A percentile compares a stretch with the other conserved stretches of the same genome.
phyloP scores from a whole-genome alignment of 2,113 vertebrate species.

The Lanius ludovicianus region DNA sequence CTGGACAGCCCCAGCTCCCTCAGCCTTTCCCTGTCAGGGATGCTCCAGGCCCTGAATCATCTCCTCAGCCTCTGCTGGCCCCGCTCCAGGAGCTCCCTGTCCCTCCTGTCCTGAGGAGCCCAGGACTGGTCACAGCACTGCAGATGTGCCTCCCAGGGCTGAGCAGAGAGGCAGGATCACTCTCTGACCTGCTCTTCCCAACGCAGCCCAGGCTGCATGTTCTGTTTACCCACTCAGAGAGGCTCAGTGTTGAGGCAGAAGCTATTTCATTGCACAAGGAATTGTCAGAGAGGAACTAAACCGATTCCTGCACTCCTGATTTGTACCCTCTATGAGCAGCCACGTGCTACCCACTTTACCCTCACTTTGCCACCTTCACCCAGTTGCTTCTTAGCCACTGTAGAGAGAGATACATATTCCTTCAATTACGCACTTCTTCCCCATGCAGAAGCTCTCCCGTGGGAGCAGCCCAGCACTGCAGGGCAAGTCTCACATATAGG shows the following conservation, averaged over 20 bases:
- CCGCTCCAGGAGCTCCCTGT: not conserved
- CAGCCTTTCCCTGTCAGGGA: not conserved
- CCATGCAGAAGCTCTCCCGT: accelerated
- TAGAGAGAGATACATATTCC: not conserved
- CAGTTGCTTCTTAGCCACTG: not conserved
- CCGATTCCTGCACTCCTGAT: not conserved
- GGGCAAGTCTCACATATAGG: not conserved
- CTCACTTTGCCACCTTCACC: not conserved
- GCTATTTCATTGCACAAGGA: not conserved
- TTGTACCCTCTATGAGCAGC: not conserved
- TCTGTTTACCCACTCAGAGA: not conserved
- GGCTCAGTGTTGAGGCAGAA: not conserved
- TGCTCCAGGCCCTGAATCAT: not conserved
- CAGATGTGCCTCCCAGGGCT: not conserved
- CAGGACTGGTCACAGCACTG: not conserved
- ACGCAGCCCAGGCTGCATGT: accelerated
- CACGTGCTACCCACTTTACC: not conserved
- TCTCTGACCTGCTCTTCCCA: not conserved
- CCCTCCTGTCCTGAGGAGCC: not conserved
- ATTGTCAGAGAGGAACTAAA: not conserved
- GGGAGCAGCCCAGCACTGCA: not conserved
- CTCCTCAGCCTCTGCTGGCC: not conserved
- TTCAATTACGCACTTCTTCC: not conserved
- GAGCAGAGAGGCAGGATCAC: not conserved
- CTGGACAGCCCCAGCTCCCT: not conserved